These are phyloP conservation scores for Timema cristinae DNA, from an alignment of 2,888 invertebrate genomes.

Conservation along the genomic window DNA sequence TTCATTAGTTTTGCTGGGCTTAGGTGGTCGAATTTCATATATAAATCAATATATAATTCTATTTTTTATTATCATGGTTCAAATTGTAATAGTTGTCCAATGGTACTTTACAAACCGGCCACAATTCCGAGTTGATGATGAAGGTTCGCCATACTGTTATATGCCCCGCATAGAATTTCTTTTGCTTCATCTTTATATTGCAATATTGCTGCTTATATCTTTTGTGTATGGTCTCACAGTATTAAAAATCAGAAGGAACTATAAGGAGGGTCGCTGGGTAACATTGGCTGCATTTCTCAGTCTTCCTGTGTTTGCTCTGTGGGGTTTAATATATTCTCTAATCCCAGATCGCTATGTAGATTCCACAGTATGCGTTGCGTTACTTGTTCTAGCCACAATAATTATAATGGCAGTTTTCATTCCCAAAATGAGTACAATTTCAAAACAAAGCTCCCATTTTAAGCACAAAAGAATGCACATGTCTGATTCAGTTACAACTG, in stretches of 20 bases:
- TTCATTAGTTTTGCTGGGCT: conserved; percentile 41
- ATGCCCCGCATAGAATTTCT: conserved; percentile 37
- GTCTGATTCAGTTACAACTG: conserved; percentile 38
- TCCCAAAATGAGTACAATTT: conserved; percentile 41
- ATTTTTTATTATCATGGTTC: conserved; percentile 40
- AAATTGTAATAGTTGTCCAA: conserved; percentile 39
- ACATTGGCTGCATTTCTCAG: conserved; percentile 38
- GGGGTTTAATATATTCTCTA: conserved; percentile 36
- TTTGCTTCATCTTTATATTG: conserved; percentile 38
- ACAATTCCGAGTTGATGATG: conserved; percentile 21
- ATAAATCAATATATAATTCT: conserved; percentile 40
- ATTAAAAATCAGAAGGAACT: conserved; percentile 40
- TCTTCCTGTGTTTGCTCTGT: conserved; percentile 36
- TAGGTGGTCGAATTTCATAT: conserved; percentile 42
- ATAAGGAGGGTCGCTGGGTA: conserved; percentile 40
- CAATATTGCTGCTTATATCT: conserved; percentile 37
- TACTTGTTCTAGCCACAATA: conserved; percentile 38
- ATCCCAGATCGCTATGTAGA: conserved; percentile 37
- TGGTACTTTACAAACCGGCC: conserved; percentile 36
- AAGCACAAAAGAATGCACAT: conserved; percentile 38
- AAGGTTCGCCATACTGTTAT: conserved; percentile 34
- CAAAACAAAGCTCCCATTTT: conserved; percentile 36
- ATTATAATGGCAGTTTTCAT: conserved; percentile 40
- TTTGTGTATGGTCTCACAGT: conserved; percentile 40
- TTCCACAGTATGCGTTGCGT: conserved; percentile 39